These are phyloP conservation scores for Montifringilla adamsi DNA, from an alignment of 2,113 vertebrate genomes.

Conservation along the genomic window DNA sequence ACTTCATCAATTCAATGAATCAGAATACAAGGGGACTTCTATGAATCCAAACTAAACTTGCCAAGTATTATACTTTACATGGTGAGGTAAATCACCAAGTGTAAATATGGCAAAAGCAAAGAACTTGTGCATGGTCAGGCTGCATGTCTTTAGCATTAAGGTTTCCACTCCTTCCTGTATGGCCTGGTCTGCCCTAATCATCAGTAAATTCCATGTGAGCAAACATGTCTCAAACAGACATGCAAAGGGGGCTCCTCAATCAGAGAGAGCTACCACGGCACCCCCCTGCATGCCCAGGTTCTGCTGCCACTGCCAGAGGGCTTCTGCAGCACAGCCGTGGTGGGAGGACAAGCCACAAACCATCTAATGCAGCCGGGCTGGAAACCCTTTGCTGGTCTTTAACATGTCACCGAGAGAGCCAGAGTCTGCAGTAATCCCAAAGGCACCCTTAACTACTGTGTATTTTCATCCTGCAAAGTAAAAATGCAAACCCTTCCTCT, in stretches of 20 bases:
- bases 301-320: not conserved
- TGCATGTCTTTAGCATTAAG: not conserved
- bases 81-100: not conserved
- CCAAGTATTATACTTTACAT: not conserved
- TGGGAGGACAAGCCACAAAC: not conserved
- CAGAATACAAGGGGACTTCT: not conserved
- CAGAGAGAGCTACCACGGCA: not conserved
- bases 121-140: not conserved
- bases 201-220: not conserved
- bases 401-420: not conserved
- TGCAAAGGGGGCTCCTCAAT: not conserved
- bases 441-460: not conserved
- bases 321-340: not conserved
- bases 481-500: not conserved
- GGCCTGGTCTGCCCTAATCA: not conserved
- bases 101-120: not conserved
- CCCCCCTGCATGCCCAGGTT: not conserved
- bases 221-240: not conserved
- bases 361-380: fast-evolving
- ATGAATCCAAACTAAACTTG: not conserved
- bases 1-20: not conserved
- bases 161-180: not conserved
- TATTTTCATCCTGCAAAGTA: not conserved
- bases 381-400: not conserved
- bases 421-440: not conserved